Conservation (phyloP, 2,888 invertebrate genomes). For the Boloria euphrosyne region DNA sequence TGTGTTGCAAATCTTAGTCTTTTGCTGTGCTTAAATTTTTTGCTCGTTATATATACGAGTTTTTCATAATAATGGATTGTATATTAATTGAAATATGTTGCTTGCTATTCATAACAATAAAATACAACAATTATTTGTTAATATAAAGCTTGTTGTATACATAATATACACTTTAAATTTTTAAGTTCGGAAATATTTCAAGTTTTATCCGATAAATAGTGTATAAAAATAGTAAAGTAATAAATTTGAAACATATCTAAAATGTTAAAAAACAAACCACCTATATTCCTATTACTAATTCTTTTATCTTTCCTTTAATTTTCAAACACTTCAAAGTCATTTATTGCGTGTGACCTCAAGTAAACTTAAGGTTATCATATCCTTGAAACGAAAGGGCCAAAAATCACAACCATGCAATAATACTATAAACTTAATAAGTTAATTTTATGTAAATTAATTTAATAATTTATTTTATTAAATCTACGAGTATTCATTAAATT, state of each 20-base stretch:
- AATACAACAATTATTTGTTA: no score
- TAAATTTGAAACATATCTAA: no score
- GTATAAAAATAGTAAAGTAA: no score
- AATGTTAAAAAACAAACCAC: no score
- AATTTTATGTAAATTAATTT: neutral
- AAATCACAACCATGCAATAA: slow-evolving; percentile 3
- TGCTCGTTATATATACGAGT: slow-evolving; percentile 1
- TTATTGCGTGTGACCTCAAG: slow-evolving; percentile 28
- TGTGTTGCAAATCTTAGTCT: neutral
- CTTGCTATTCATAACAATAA: no score
- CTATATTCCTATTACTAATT: no score
- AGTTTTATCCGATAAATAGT: no score
- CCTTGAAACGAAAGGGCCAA: slow-evolving; percentile 8
- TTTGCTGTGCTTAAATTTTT: neutral
- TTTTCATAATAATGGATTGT: neutral
- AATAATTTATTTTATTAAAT: slow-evolving; percentile 8
- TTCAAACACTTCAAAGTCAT: neutral
- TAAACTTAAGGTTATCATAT: slow-evolving; percentile 21
- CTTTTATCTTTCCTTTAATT: neutral
- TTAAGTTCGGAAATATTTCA: no score
- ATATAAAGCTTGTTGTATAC: no score
- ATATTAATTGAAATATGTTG: no score
- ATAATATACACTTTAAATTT: no score
- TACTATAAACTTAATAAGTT: neutral
- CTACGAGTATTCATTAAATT: slow-evolving; percentile 17